Evolutionary conservation across 2,113 vertebrate species (phyloP).

Genomic region (Hypomesus transpacificus): DNA sequence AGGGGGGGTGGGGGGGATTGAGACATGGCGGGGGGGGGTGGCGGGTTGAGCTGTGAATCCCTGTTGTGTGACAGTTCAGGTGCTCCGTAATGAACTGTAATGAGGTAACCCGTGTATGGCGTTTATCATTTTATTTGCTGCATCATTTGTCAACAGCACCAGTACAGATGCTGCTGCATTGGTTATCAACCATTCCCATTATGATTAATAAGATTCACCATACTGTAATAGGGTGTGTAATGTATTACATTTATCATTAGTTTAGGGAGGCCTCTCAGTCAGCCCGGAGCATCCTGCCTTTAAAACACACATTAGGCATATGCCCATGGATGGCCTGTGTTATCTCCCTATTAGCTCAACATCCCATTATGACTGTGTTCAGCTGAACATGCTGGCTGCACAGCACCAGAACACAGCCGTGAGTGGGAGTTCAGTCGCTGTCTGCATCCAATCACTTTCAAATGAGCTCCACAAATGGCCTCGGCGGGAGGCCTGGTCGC

Average conservation of each 20-base stretch:
- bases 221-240: too few relatives aligned
- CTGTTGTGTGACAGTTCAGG: conserved; percentile 51
- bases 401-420: conserved; percentile 21
- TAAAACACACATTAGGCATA: conserved; percentile 47
- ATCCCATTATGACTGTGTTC: conserved; percentile 66
- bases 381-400: conserved; percentile 60
- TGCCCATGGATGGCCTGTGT: conserved; percentile 67
- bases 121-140: conserved; percentile 58
- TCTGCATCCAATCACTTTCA: conserved; percentile 64
- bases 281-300: conserved; percentile 25
- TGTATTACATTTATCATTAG: too few relatives aligned
- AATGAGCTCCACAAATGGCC: conserved; percentile 73
- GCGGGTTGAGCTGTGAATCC: too few relatives aligned
- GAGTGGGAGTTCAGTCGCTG: conserved; percentile 69
- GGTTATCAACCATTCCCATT: too few relatives aligned
- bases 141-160: conserved; percentile 64
- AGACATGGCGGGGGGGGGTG: conserved; percentile 53
- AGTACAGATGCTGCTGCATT: not conserved
- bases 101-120: conserved; percentile 65
- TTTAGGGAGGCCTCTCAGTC: too few relatives aligned
- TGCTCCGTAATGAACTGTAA: conserved; percentile 37
- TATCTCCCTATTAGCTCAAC: conserved; percentile 74
- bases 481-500: conserved; percentile 60
- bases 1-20: conserved; percentile 45
- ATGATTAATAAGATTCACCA: too few relatives aligned